phyloP scores from a whole-genome alignment of 2,888 invertebrate species.

The Phytoseiulus persimilis region DNA sequence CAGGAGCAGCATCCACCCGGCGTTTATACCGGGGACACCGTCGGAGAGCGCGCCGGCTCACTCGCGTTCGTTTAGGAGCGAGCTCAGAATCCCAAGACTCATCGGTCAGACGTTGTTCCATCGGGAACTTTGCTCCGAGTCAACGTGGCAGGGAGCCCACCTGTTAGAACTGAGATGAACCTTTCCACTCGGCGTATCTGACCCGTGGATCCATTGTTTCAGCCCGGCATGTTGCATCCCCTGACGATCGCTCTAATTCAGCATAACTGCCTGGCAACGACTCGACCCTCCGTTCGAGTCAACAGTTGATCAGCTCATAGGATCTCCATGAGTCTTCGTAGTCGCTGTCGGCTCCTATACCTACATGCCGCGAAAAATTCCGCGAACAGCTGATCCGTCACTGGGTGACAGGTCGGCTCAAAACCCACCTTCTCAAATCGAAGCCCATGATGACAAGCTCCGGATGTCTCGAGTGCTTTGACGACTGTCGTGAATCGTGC shows the following conservation, averaged over 20 bases:
- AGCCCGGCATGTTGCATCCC: too few species aligned
- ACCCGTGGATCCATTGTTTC: too few species aligned
- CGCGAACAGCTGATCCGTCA: not conserved
- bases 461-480: not conserved
- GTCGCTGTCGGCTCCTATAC: not conserved
- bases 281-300: too few species aligned
- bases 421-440: not conserved
- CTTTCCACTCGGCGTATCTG: not conserved
- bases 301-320: not conserved
- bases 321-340: not conserved
- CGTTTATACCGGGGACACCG: not conserved
- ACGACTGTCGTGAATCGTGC: not conserved
- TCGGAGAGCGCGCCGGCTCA: not conserved
- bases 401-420: not conserved
- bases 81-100: not conserved
- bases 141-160: not conserved
- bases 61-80: not conserved
- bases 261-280: too few species aligned
- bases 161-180: not conserved
- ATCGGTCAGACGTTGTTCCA: not conserved
- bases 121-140: not conserved
- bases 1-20: not conserved
- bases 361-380: not conserved
- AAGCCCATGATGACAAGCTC: not conserved
- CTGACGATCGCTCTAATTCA: too few species aligned